Percentiles rank a stretch among this genome's conserved stretches.
Evolutionary conservation across 2,113 vertebrate species (phyloP).

Genomic region (Morone saxatilis): DNA sequence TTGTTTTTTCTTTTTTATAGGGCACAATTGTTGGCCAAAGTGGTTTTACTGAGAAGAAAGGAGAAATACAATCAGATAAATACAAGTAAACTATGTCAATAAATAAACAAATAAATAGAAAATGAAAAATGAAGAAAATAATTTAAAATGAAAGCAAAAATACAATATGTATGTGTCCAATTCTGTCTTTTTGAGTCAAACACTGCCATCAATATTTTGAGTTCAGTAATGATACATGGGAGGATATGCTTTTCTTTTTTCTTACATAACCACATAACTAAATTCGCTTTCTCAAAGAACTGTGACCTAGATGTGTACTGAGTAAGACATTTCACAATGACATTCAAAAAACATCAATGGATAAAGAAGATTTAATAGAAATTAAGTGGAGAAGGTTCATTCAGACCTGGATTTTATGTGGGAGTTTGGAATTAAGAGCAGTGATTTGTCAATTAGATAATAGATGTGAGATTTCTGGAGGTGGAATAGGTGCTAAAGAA

Average conservation of each 20-base stretch:
- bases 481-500: background rate
- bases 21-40: background rate
- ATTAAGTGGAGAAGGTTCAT: background rate
- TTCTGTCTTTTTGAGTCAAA: no score
- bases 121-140: no score
- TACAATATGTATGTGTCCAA: no score
- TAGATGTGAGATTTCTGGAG: background rate
- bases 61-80: background rate
- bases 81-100: background rate
- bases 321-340: background rate
- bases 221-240: background rate
- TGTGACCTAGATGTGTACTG: background rate
- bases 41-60: background rate
- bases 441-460: background rate
- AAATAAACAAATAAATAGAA: no score
- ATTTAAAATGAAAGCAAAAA: background rate
- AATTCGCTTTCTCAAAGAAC: background rate
- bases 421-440: background rate
- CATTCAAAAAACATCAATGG: background rate
- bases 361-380: background rate
- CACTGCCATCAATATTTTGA: no score
- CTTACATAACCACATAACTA: background rate
- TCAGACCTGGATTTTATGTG: slow-evolving; percentile 1
- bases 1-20: background rate
- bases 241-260: no score